Conservation (phyloP, 2,113 vertebrate species). For the Andinoacara biseriatus region DNA sequence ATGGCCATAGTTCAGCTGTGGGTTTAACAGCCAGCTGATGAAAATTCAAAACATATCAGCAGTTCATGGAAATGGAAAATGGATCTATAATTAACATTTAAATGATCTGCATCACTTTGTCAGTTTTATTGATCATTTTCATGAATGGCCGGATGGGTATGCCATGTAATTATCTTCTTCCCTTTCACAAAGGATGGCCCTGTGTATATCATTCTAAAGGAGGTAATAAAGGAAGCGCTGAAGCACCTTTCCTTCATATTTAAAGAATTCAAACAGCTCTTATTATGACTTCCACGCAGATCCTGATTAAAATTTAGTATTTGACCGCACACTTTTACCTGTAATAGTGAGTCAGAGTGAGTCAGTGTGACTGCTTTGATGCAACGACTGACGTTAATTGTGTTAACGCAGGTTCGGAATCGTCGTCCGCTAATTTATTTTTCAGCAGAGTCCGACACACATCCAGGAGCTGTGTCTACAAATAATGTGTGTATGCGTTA, state of each 20-base stretch:
- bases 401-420: constrained; percentile 17
- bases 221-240: neutral
- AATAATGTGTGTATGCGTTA: neutral
- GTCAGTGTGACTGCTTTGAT: neutral
- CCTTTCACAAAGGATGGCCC: neutral
- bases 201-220: neutral
- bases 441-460: constrained; percentile 17
- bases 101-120: constrained; percentile 3
- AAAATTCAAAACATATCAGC: neutral
- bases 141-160: neutral
- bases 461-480: constrained; percentile 12
- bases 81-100: neutral
- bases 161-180: neutral
- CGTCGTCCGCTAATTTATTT: constrained; percentile 25
- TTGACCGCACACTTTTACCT: neutral
- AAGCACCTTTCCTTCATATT: neutral
- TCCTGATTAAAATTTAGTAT: neutral
- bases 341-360: constrained; percentile 4
- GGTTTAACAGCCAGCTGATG: neutral
- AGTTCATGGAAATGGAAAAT: neutral
- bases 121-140: neutral
- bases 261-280: neutral
- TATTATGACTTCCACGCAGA: neutral
- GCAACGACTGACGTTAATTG: constrained; percentile 4
- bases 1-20: neutral